Base-by-base conservation (phyloP, 2,888 invertebrate species). In the Mesorhabditis spiculigera region DNA sequence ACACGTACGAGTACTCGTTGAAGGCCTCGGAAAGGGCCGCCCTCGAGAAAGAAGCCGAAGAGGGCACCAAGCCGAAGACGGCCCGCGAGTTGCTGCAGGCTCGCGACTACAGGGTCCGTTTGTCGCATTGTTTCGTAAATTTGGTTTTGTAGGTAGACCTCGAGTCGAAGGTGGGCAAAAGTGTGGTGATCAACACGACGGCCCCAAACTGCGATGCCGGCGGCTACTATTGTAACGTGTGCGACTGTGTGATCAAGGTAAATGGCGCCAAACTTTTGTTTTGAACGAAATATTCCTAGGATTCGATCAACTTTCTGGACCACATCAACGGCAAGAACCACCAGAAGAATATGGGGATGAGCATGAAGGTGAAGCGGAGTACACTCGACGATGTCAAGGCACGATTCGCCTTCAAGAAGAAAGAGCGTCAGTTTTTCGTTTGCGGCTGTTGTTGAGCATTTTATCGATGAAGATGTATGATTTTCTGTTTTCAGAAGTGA, bases 271-370 rank as follows among this genome's bases (percentile, higher is more conserved):
- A 61, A 5, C 5, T 4, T 4, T 16, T 5, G 5, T 16, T 5
- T 61, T 61, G 16, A 69, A 28, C 28, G 28, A 3, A 28, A 28
- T 28, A 28, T 28, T 28, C 28, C 28, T 28, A 28, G 72, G 85
- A 85, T 72, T 84, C 84, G 0, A 98, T 99, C 74, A 99, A 99
- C 86, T 99, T 97, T 86, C 89, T 99, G 83, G 98, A 99, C 86
- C 98, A 98, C 87, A 97, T 99, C 85, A 98, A 98, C 91, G 98
- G 98, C 79, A 98, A 97, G 85, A 98, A 97, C 89, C 98, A 91
- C 90, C 88, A 75, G 67, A 70, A 70, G 16, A 82, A 85, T 68
- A 78, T 85, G 70, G 85, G 85, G 45, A 81, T 80, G 76, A 76
- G 76, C 58, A 79, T 79, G 79, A 79, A 79, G 68, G 92, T 97